A percentile compares a stretch with the other conserved stretches of the same genome.
phyloP scores from a whole-genome alignment of 2,113 vertebrate species.

The Hemiscyllium ocellatum region DNA sequence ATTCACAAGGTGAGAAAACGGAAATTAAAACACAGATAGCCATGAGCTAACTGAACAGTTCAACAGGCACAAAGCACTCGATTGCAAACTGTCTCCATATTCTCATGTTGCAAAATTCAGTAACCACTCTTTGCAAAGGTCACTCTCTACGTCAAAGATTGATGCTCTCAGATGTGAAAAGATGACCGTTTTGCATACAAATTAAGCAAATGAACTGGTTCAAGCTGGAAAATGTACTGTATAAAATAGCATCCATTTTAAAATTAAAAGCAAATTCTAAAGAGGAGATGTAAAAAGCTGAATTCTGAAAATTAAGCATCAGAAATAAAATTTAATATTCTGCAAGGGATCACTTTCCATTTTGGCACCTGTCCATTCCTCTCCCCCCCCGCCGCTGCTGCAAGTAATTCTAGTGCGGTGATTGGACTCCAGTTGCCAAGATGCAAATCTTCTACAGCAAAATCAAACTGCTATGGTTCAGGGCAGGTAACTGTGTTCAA shows the following conservation, averaged over 20 bases:
- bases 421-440: not conserved
- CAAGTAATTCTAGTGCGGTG: not conserved
- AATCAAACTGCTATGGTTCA: not conserved
- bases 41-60: not conserved
- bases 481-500: not conserved
- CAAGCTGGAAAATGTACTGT: not conserved
- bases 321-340: not conserved
- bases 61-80: not conserved
- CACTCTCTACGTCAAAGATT: not conserved
- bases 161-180: not conserved
- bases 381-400: not conserved
- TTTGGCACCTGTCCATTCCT: not conserved
- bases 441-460: not conserved
- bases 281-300: not conserved
- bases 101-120: not conserved
- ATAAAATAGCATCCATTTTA: not conserved
- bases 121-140: not conserved
- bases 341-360: not conserved
- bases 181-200: not conserved
- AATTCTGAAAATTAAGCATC: constrained; percentile 8
- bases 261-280: not conserved
- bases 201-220: not conserved
- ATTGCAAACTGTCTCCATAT: not conserved
- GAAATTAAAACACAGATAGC: not conserved
- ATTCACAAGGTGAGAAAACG: not conserved